These are phyloP conservation scores for Anorthoa munda DNA, from an alignment of 2,888 invertebrate species.

Conservation along the genomic window DNA sequence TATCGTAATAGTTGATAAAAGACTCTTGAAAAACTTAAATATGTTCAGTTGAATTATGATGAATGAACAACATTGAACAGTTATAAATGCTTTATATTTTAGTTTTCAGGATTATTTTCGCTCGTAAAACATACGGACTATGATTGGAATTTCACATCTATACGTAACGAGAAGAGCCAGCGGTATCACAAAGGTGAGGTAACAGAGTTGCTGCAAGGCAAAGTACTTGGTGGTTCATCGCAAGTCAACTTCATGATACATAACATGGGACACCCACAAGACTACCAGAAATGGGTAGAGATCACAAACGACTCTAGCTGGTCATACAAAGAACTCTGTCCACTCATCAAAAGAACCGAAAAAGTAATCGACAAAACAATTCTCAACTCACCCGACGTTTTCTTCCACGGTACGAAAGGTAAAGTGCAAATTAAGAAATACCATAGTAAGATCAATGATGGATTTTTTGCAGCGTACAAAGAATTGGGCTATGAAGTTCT, in stretches of 20 bases:
- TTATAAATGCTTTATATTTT: neutral
- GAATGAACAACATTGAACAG: neutral
- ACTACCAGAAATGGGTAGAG: constrained; percentile 87
- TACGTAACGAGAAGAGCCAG: constrained; percentile 67
- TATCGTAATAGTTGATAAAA: neutral
- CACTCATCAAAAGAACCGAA: constrained; percentile 87
- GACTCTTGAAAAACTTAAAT: neutral
- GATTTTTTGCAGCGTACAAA: constrained; percentile 76
- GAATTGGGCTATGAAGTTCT: constrained; percentile 81
- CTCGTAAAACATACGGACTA: constrained; percentile 23
- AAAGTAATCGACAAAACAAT: constrained; percentile 69
- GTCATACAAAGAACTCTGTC: constrained; percentile 86
- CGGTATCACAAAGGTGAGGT: constrained; percentile 29
- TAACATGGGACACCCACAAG: constrained; percentile 79
- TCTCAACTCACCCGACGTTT: constrained; percentile 53
- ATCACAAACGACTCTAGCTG: constrained; percentile 85
- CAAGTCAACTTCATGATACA: constrained; percentile 88
- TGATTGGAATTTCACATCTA: constrained; percentile 75
- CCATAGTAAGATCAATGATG: constrained; percentile 43
- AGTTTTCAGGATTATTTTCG: constrained; percentile 46
- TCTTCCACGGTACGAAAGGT: constrained; percentile 80
- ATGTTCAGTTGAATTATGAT: neutral
- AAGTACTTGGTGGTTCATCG: constrained; percentile 90
- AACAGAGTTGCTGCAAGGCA: constrained; percentile 85
- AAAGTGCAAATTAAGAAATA: constrained; percentile 78